A percentile compares a stretch with the other conserved stretches of the same genome.
Evolutionary conservation across 2,113 vertebrate genomes (phyloP).

Genomic region (Ammospiza caudacuta): DNA sequence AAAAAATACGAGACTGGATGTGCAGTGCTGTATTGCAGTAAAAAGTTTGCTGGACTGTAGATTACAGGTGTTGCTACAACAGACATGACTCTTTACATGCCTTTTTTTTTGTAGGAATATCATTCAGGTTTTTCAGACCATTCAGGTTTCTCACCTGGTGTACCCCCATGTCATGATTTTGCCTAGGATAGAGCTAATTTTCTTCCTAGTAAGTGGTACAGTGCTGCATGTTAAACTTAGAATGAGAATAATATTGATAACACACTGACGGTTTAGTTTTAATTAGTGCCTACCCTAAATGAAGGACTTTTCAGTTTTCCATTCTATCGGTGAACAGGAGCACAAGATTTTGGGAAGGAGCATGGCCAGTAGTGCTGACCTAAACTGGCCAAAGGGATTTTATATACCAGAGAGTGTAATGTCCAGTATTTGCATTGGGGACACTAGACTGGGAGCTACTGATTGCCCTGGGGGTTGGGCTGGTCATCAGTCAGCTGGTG

Average conservation of each 20-base stretch:
- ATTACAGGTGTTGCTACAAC: not conserved
- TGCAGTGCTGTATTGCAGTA: not conserved
- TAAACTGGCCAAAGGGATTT: not conserved
- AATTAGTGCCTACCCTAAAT: not conserved
- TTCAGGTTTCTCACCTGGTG: not conserved
- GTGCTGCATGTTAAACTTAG: not conserved
- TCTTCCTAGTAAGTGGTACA: not conserved
- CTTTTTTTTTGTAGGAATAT: not conserved
- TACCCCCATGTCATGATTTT: not conserved
- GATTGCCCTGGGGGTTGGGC: not conserved
- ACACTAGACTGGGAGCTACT: not conserved
- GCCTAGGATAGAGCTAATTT: not conserved
- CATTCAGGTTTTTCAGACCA: not conserved
- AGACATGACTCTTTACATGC: not conserved
- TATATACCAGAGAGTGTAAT: not conserved
- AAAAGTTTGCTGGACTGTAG: not conserved
- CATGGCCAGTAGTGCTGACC: not conserved
- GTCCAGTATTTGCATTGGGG: rapidly evolving
- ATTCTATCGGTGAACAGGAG: not conserved
- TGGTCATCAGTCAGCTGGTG: too few species aligned
- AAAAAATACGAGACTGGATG: not conserved
- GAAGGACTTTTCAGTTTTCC: not conserved
- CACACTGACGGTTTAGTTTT: not conserved
- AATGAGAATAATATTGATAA: not conserved
- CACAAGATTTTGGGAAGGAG: not conserved